Evolutionary conservation across 2,888 invertebrate genomes (phyloP).

Genomic region (Erebia aethiops): DNA sequence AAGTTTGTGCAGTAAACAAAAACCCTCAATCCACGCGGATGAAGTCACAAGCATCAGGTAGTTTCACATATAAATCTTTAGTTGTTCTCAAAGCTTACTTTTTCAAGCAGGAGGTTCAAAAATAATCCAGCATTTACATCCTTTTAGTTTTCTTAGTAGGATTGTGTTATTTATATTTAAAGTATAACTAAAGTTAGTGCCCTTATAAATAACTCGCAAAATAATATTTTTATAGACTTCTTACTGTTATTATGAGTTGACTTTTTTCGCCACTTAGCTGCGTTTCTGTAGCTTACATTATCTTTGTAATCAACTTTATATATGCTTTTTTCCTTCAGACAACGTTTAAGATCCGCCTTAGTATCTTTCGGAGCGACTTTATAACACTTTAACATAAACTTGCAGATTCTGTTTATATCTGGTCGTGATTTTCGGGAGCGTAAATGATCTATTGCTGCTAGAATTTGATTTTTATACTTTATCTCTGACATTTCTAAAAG

Average conservation of each 20-base stretch:
- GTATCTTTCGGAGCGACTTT: slow-evolving; percentile 87
- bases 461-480: slow-evolving; percentile 88
- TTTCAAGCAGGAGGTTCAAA: too few relatives aligned
- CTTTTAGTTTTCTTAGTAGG: too few relatives aligned
- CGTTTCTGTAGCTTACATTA: slow-evolving; percentile 92
- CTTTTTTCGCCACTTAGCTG: slow-evolving; percentile 86
- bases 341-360: slow-evolving; percentile 87
- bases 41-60: too few relatives aligned
- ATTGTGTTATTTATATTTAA: too few relatives aligned
- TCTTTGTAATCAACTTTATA: slow-evolving; percentile 94
- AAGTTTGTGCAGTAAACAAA: too few relatives aligned
- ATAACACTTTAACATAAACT: slow-evolving; percentile 89
- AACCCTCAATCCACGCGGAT: too few relatives aligned
- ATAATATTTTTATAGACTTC: slow-evolving; percentile 33
- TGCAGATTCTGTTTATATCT: slow-evolving; percentile 91
- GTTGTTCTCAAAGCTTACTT: too few relatives aligned
- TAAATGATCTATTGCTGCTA: slow-evolving; percentile 93
- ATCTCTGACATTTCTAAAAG: slow-evolving; percentile 83
- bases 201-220: neutral
- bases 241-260: slow-evolving; percentile 64
- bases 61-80: too few relatives aligned
- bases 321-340: slow-evolving; percentile 89
- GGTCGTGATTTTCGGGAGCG: slow-evolving; percentile 92
- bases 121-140: too few relatives aligned
- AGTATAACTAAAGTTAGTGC: neutral